phyloP scores from a whole-genome alignment of 2,888 invertebrate species.

The Calameuta idolon region DNA sequence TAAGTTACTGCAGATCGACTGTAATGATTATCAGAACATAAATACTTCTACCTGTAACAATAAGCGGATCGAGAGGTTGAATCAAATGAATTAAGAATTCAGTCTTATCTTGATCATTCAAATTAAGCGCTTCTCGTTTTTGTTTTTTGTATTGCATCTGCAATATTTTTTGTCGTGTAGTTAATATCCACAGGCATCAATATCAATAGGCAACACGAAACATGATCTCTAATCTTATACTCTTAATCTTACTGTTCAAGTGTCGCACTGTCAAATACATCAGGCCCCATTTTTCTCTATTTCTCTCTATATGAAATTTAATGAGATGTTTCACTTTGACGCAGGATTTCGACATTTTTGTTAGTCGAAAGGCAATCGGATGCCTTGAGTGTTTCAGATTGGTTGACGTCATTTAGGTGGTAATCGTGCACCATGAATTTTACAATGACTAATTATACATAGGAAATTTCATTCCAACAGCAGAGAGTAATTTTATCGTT shows the following conservation, averaged over 20 bases:
- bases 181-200: not conserved
- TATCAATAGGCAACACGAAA: not conserved
- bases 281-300: not conserved
- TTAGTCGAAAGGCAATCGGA: not conserved
- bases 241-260: not conserved
- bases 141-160: not conserved
- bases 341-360: not conserved
- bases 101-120: not conserved
- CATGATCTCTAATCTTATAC: not conserved
- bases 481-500: not conserved
- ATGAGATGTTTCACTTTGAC: not conserved
- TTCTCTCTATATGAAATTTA: not conserved
- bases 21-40: not conserved
- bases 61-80: not conserved
- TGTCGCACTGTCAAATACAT: not conserved
- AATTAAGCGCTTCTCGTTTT: not conserved
- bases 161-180: not conserved
- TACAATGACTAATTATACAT: not conserved
- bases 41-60: not conserved
- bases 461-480: conserved; percentile 2
- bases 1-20: not conserved
- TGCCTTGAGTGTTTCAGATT: not conserved
- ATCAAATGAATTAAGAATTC: not conserved
- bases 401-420: not conserved
- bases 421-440: not conserved